A percentile compares a stretch with the other conserved stretches of the same genome.
Conservation (phyloP, 2,888 invertebrate genomes). For the Salpingus planirostris region DNA sequence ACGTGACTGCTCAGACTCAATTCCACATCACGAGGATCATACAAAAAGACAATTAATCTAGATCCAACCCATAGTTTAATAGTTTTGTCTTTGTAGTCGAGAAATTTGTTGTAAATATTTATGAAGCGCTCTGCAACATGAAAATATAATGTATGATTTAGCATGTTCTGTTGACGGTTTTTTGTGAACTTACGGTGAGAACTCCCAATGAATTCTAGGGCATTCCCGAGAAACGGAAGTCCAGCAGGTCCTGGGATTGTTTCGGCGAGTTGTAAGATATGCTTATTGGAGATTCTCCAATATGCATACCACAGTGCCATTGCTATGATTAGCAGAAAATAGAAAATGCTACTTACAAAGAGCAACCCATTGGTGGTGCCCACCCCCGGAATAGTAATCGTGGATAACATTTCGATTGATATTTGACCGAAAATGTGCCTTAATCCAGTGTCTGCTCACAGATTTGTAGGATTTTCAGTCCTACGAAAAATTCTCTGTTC, state of each 20-base stretch:
- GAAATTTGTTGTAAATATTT: conserved; percentile 48
- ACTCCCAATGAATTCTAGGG: conserved; percentile 63
- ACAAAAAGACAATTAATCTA: conserved; percentile 61
- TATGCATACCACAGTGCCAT: conserved; percentile 63
- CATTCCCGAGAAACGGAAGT: conserved; percentile 65
- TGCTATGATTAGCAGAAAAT: conserved; percentile 61
- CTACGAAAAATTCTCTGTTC: too few relatives aligned
- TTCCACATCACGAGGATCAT: conserved; percentile 70
- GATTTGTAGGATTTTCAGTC: too few relatives aligned
- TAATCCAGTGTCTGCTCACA: too few relatives aligned
- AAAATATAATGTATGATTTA: too few relatives aligned
- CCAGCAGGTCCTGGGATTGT: conserved; percentile 66
- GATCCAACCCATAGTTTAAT: conserved; percentile 71
- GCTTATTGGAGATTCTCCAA: conserved; percentile 63
- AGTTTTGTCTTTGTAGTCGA: conserved; percentile 45
- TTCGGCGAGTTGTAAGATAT: conserved; percentile 60
- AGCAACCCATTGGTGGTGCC: too few relatives aligned
- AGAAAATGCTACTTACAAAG: conserved; percentile 60
- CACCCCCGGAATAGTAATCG: too few relatives aligned
- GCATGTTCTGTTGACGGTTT: too few relatives aligned
- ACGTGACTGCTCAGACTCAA: conserved; percentile 65
- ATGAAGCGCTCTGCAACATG: conserved; percentile 60
- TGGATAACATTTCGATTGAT: too few relatives aligned
- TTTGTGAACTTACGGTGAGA: conserved; percentile 60
- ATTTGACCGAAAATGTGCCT: too few relatives aligned